Evolutionary conservation across 2,113 vertebrate species (phyloP), one percentile per base, ranked within the genome.

Genomic region (Dipodomys stephensi): DNA sequence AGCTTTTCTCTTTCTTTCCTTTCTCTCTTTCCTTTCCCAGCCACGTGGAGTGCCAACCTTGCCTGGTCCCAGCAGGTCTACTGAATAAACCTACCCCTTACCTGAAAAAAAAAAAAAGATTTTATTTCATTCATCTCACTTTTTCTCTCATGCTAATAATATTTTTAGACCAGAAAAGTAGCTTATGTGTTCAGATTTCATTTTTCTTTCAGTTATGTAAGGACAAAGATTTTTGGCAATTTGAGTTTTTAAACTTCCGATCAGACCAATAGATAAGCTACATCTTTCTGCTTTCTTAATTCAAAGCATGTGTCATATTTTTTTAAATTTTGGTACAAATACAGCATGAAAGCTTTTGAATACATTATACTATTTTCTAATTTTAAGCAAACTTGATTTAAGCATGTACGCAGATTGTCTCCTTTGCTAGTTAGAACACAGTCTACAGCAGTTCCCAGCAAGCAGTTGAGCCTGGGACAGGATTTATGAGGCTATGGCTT

Each of bases 301-400:
- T 88, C 89, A 93, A 89, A 81, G 46, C 83, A 83, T 74, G 57
- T 20, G 53, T 16, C 62, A 64, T 71, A 23, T 81, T 65, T 79
- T 94, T 87, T 92, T 87, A 73, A 84, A 95, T 96, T 79, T 73
- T 60, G 87, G 60, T 82, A 65, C 72, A 87, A 95, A 88, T 74
- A 9, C 82, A 80, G 81, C 94, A 81, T 85, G 53, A 96, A 93
- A 87, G 78, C 83, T 62, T 90, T 76, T 82, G 96, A 94, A 95
- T 87, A 68, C 67, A 90, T 95, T 95, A 91, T 91, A 62, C n/a
- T 57, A 62, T 30, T 92, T 93, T 89, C 95, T 94, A 92, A 95
- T 97, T 95, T 96, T 96, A 95, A 88, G 77, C 78, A 91, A 95
- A 92, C 93, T 95, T 91, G 89, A 95, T 94, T 95, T 94, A 89